Base-by-base conservation (phyloP, 2,113 vertebrate species). In the Hippocampus zosterae region DNA sequence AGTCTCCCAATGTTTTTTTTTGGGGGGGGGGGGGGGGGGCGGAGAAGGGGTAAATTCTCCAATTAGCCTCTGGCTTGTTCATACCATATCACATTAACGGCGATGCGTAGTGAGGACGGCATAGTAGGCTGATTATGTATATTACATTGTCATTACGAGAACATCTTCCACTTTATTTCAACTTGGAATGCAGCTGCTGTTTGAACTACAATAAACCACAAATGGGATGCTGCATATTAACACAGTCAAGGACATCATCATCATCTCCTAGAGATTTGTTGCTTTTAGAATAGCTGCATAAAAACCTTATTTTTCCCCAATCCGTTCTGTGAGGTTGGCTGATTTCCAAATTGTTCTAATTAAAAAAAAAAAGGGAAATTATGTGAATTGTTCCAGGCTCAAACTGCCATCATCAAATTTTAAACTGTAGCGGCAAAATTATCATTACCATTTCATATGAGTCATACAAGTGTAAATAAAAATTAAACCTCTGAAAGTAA, bases 121-220 rank as follows among this genome's bases (percentile, higher is more conserved):
- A 13, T 27, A 41, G n/a, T 64, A 18, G 21, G 21, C 25, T 6
- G 40, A 10, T 9, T 48, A 56, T 48, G 23, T 27, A 8, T 64
- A 57, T 57, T 57, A 2, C 21, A 23, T 42, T 6, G 21, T 42
- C 19, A 42, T 42, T 40, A 64, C 23, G 37, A 8, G 25, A 27
- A 8, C 19, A 21, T 19, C 41, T 50, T 37, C 37, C 59, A 55
- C 42, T 65, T 0, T 1, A 65, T 16, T 53, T 69, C 40, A 55
- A 11, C 19, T 69, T 19, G 46, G 65, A 48, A 13, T 75, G 55
- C 57, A 48, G 64, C 42, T 50, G 50, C 65, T 53, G 23, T 16
- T 19, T 25, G 18, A 46, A 65, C 64, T 44, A 65, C 64, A 48
- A 25, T 23, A 44, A 18, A 48, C 10, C 25, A 46, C n/a, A 48